phyloP scores from a whole-genome alignment of 2,113 vertebrate genomes.

The Enhydra lutris region DNA sequence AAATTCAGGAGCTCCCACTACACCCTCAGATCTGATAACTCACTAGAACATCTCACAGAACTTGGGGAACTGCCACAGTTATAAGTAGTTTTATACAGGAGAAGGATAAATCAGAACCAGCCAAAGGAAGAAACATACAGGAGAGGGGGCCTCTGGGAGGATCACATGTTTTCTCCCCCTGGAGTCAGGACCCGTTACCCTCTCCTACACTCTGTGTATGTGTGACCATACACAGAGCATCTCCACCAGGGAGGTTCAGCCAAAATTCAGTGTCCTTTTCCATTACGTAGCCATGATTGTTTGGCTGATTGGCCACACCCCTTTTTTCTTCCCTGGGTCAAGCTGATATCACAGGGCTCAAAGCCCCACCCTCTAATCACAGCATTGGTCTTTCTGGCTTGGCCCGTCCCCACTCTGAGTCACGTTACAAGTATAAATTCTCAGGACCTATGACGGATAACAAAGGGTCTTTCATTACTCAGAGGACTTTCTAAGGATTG shows the following conservation, averaged over 20 bases:
- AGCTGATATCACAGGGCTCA: background rate
- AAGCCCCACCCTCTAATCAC: background rate
- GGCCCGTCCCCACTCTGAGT: background rate
- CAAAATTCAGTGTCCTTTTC: background rate
- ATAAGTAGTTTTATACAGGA: background rate
- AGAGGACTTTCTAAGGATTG: background rate
- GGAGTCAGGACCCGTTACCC: background rate
- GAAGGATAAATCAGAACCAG: slow-evolving; percentile 5
- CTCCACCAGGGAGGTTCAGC: background rate
- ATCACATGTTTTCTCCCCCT: background rate
- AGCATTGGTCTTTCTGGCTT: background rate
- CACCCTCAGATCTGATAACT: background rate
- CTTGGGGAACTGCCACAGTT: background rate
- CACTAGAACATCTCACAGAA: slow-evolving; percentile 8
- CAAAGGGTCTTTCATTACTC: background rate
- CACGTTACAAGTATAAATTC: background rate
- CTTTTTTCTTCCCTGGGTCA: background rate
- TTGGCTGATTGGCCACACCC: background rate
- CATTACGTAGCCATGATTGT: background rate
- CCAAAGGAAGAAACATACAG: background rate
- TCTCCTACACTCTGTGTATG: background rate
- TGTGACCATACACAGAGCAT: background rate
- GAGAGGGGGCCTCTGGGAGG: background rate
- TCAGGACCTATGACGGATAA: background rate
- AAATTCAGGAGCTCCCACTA: background rate